phyloP scores from a whole-genome alignment of 53 echinoderm and acorn worm species.

The Patiria pectinifera region DNA sequence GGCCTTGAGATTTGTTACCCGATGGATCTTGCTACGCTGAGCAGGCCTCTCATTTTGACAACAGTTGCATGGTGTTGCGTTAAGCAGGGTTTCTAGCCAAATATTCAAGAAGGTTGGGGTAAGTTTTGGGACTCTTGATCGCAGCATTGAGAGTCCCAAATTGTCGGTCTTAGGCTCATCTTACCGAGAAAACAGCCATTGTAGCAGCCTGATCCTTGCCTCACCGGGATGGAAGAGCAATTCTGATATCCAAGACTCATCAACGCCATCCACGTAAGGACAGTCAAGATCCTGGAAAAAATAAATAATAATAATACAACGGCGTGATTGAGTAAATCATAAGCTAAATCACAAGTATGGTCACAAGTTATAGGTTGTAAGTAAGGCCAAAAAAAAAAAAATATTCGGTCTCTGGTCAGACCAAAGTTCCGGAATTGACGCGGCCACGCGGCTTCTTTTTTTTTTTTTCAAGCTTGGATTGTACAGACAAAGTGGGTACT shows the following conservation, averaged over 20 bases:
- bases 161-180: neutral
- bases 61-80: neutral
- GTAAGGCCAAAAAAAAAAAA: too few species aligned
- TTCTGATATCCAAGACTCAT: constrained; percentile 92
- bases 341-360: too few species aligned
- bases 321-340: too few species aligned
- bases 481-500: too few species aligned
- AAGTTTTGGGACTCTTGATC: neutral
- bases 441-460: too few species aligned
- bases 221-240: constrained; percentile 92
- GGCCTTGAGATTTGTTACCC: too few species aligned
- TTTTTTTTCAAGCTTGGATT: too few species aligned
- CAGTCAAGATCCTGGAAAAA: constrained; percentile 84
- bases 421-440: too few species aligned
- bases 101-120: neutral
- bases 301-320: neutral
- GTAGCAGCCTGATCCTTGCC: constrained; percentile 89
- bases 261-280: constrained; percentile 92
- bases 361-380: too few species aligned
- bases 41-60: too few species aligned
- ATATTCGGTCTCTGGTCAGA: too few species aligned
- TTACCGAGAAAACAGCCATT: constrained; percentile 92
- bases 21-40: too few species aligned
- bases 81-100: neutral
- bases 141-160: neutral